Evolutionary conservation across 2,797 vertebrate species (phyloP).

Genomic region (Helicolenus hilgendorfi): DNA sequence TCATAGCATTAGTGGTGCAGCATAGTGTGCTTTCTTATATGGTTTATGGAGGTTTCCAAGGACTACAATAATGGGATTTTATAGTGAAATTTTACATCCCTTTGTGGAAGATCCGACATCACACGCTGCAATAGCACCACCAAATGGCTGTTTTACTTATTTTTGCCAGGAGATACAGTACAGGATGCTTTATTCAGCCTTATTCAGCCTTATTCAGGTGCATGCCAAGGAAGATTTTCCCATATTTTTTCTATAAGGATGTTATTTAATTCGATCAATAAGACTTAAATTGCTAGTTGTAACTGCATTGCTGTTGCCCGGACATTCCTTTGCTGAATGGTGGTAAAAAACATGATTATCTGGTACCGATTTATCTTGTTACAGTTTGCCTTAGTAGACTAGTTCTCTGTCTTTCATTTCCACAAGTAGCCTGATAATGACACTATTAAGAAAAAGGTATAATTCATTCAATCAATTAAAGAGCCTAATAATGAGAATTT

Average conservation of each 20-base stretch:
- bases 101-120: neutral
- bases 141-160: neutral
- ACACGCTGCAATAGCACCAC: neutral
- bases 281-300: neutral
- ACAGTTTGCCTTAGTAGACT: neutral
- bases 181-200: neutral
- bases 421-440: too few species aligned
- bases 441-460: too few species aligned
- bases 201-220: neutral
- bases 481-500: too few species aligned
- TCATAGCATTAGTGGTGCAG: neutral
- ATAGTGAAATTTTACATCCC: neutral
- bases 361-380: neutral
- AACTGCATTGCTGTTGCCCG: neutral
- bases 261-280: neutral
- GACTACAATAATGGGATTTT: neutral
- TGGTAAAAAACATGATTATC: neutral
- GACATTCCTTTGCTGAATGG: neutral
- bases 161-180: neutral
- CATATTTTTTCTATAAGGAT: neutral
- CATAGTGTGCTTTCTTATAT: neutral
- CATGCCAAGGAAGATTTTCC: neutral
- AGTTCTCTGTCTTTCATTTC: neutral
- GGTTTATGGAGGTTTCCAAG: neutral
- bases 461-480: too few species aligned